Percentiles rank a stretch among this genome's conserved stretches.
Conservation (phyloP, 2,113 vertebrate genomes). For the Xiphophorus couchianus region DNA sequence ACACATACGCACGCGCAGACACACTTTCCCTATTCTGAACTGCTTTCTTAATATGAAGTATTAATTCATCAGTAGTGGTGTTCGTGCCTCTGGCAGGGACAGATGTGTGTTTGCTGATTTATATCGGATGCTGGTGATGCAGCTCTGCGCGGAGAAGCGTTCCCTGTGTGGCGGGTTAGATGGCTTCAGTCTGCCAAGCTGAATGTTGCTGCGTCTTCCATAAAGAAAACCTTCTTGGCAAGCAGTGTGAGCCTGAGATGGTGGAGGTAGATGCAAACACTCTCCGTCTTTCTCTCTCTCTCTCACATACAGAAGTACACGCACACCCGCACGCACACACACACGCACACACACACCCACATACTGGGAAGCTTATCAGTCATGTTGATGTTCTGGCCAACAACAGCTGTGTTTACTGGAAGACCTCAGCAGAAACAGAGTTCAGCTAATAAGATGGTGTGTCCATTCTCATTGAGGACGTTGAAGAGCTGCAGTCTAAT, state of each 20-base stretch:
- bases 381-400: slow-evolving; percentile 9
- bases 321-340: no score
- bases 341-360: slow-evolving; percentile 1
- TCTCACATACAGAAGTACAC: neutral
- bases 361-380: slow-evolving; percentile 7
- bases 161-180: slow-evolving; percentile 15
- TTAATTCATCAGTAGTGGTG: neutral
- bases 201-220: slow-evolving; percentile 19
- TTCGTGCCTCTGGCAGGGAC: slow-evolving; percentile 15
- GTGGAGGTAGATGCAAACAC: neutral
- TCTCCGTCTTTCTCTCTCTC: neutral
- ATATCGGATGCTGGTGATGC: slow-evolving; percentile 24
- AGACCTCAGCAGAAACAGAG: neutral
- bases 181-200: slow-evolving; percentile 11
- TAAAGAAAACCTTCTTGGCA: slow-evolving; percentile 14
- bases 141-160: neutral
- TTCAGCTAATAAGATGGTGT: neutral
- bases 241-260: neutral
- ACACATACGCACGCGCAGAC: no score
- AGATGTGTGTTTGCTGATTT: slow-evolving; percentile 17
- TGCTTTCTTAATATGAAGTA: neutral
- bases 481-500: neutral
- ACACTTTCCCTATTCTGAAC: neutral
- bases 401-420: slow-evolving; percentile 11
- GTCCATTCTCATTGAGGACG: neutral